A percentile compares a stretch with the other conserved stretches of the same genome.
These are phyloP conservation scores for Marcusenius ussheri DNA, from an alignment of 2,113 vertebrate genomes.

Conservation along the genomic window DNA sequence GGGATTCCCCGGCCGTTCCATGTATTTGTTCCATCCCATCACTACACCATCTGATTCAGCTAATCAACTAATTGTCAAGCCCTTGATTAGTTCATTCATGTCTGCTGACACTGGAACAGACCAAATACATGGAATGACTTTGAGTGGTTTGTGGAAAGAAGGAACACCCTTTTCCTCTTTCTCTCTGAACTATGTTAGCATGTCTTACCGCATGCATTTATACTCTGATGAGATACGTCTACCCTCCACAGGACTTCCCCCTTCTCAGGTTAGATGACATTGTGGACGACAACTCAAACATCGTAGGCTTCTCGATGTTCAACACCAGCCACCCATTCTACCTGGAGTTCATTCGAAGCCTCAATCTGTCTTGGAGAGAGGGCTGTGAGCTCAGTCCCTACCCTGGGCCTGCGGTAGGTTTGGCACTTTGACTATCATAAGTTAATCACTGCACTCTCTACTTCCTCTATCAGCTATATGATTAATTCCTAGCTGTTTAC, in stretches of 20 bases:
- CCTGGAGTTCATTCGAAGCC: conserved; percentile 82
- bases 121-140: not conserved
- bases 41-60: conserved; percentile 14
- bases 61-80: conserved; percentile 8
- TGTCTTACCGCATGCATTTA: conserved; percentile 1
- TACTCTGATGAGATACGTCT: conserved; percentile 19
- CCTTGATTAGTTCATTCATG: not conserved
- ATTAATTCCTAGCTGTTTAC: conserved; percentile 3
- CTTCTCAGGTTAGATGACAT: conserved; percentile 77
- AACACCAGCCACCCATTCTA: conserved; percentile 89
- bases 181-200: conserved; percentile 19
- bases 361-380: conserved; percentile 89
- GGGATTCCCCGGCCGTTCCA: not conserved
- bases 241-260: conserved; percentile 73
- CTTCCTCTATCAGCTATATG: conserved; percentile 40
- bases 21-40: not conserved
- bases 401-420: conserved; percentile 75
- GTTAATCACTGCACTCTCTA: not conserved
- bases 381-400: conserved; percentile 78
- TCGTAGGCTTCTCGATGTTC: conserved; percentile 88
- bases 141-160: not conserved
- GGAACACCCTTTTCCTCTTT: not conserved
- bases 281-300: conserved; percentile 80
- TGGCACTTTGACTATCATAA: not conserved
- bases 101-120: not conserved